Evolutionary conservation across 2,888 invertebrate genomes (phyloP).

Genomic region (Diarsia dahlii): DNA sequence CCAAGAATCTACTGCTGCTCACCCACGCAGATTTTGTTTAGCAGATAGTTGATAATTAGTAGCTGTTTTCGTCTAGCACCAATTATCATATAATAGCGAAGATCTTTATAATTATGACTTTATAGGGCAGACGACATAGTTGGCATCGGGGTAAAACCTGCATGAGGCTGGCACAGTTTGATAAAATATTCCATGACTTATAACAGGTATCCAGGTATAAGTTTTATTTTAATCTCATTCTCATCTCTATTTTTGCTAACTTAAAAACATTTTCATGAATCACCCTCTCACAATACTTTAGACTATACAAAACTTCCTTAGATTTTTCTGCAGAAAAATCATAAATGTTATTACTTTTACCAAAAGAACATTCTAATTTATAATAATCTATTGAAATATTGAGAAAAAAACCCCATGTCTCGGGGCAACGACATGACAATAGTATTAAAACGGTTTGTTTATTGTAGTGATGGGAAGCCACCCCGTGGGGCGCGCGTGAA

Average conservation of each 20-base stretch:
- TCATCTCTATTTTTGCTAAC: neutral
- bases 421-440: conserved; percentile 20
- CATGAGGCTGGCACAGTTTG: too few relatives aligned
- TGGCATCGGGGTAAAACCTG: too few relatives aligned
- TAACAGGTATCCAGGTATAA: neutral
- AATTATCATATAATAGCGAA: conserved; percentile 16
- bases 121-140: too few relatives aligned
- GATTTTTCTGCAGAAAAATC: neutral
- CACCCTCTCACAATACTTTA: neutral
- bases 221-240: neutral
- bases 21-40: neutral
- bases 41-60: conserved; percentile 15
- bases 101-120: neutral
- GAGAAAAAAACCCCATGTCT: neutral
- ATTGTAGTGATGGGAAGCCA: conserved; percentile 59
- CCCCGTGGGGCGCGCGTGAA: conserved; percentile 69
- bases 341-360: neutral
- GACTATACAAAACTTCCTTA: neutral
- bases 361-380: neutral
- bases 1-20: neutral
- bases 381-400: neutral
- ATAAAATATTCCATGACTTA: neutral
- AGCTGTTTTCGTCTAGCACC: neutral
- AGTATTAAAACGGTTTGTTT: conserved; percentile 45
- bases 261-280: neutral